Evolutionary conservation across 2,888 invertebrate genomes (phyloP).

Genomic region (Eupithecia subumbrata): DNA sequence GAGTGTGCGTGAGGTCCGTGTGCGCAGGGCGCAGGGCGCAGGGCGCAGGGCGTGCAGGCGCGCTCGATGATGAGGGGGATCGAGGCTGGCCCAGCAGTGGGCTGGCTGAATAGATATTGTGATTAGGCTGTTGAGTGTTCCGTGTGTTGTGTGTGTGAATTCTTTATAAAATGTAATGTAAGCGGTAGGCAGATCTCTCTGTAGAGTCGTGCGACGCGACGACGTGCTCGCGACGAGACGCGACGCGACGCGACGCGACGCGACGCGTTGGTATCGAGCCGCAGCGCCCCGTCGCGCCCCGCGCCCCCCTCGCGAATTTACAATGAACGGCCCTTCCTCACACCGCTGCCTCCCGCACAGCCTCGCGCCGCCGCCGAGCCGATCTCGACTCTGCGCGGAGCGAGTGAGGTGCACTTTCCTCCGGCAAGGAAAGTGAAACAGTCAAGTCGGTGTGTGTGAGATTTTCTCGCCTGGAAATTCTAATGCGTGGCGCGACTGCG

Average conservation of each 20-base stretch:
- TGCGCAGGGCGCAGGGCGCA: not conserved
- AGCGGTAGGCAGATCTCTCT: not conserved
- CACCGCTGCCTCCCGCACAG: slow-evolving; percentile 51
- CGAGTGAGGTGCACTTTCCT: slow-evolving; percentile 29
- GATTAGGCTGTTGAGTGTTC: not conserved
- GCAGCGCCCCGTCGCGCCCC: slow-evolving; percentile 40
- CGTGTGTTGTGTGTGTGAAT: too few species aligned
- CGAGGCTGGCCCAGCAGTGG: not conserved
- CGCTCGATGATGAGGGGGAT: too few species aligned
- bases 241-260: not conserved
- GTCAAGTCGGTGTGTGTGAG: slow-evolving; percentile 67
- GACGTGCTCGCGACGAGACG: not conserved
- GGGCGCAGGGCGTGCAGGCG: too few species aligned
- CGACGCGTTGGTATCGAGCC: slow-evolving; percentile 61
- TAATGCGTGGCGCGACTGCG: slow-evolving; percentile 83
- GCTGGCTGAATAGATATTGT: not conserved
- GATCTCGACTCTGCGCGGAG: slow-evolving; percentile 26
- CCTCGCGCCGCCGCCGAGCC: slow-evolving; percentile 38
- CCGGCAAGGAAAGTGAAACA: slow-evolving; percentile 16
- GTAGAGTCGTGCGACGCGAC: not conserved
- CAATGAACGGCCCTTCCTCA: slow-evolving; percentile 65
- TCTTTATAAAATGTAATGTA: not conserved
- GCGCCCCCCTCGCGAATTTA: slow-evolving; percentile 69
- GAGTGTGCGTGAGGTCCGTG: too few species aligned
- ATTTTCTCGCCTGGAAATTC: slow-evolving; percentile 83